phyloP scores from a whole-genome alignment of 1,140 invertebrate genomes.

The Drosophila mauritiana region DNA sequence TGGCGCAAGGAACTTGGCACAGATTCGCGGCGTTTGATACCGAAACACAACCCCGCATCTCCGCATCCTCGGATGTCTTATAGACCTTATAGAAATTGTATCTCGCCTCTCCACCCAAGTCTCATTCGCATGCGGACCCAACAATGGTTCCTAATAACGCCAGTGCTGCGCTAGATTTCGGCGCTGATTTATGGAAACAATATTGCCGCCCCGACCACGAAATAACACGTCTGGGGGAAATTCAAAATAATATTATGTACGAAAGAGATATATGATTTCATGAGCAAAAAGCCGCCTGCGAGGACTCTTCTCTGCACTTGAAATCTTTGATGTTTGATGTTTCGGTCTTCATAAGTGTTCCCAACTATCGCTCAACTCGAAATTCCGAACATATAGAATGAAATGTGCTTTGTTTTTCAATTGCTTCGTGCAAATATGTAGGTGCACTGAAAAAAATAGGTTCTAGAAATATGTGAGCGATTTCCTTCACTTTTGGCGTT shows the following conservation, averaged over 20 bases:
- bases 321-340: slow-evolving; percentile 44
- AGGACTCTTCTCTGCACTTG: slow-evolving; percentile 48
- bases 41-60: slow-evolving; percentile 26
- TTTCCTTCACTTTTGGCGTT: not conserved
- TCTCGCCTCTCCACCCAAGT: slow-evolving; percentile 21
- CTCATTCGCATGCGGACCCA: slow-evolving; percentile 23
- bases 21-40: slow-evolving; percentile 48
- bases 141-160: slow-evolving; percentile 56
- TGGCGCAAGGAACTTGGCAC: slow-evolving; percentile 80
- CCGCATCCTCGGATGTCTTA: not conserved
- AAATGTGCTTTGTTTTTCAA: slow-evolving; percentile 39
- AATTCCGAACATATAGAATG: slow-evolving; percentile 40
- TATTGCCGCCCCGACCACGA: slow-evolving; percentile 26
- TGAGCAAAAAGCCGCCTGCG: slow-evolving; percentile 6
- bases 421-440: slow-evolving; percentile 25
- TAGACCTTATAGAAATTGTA: slow-evolving; percentile 23
- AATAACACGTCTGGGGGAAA: slow-evolving; percentile 6
- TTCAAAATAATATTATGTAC: slow-evolving; percentile 17
- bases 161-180: slow-evolving; percentile 61
- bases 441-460: slow-evolving; percentile 9
- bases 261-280: slow-evolving; percentile 8
- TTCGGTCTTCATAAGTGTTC: slow-evolving; percentile 40
- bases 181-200: slow-evolving; percentile 67
- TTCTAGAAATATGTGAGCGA: not conserved
- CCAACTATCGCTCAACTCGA: slow-evolving; percentile 41